Evolutionary conservation across 2,797 vertebrate genomes (phyloP), one percentile per base, ranked within the genome.

Genomic region (Tragopan temminckii): DNA sequence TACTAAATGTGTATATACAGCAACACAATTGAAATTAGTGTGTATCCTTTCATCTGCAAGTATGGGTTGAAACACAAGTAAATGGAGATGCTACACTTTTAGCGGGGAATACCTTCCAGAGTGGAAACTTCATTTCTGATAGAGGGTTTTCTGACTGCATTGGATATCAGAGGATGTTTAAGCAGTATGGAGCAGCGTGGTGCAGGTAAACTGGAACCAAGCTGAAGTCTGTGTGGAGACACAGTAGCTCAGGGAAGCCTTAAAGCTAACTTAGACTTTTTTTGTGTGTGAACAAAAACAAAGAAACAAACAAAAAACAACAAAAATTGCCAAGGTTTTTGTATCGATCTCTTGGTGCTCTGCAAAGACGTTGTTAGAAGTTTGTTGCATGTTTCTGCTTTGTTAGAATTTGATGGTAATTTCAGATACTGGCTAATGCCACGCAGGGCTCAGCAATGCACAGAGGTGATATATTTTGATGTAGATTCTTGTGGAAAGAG

Each of bases 81-180:
- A 61, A 43, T 42, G 79, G 31, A 29, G 40, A 4, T 46, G 25
- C 53, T 80, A 2, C 6, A 2, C 4, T 40, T 76, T 57, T 23
- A 80, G 69, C 66, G 35, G 53, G 6, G 53, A 19, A 46, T 45
- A 14, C 16, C 46, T 50, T 84, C 63, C 42, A 27, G 67, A 70
- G 8, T 24, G 46, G 55, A 55, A 68, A 55, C 24, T 9, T 4
- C 15, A 29, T 46, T 17, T 21, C 45, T 33, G 16, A 7, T 27
- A 16, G 3, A 6, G n/a, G 16, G 4, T 13, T 72, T 90, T 57
- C 42, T 76, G 70, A 11, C 36, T 3, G 2, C 0, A 1, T 35
- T 48, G 77, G 24, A 46, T 11, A 10, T 58, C 33, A 38, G 29
- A 66, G 58, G 13, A 5, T 1, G 1, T 50, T 52, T 87, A 76